Evolutionary conservation across 2,113 vertebrate species (phyloP).

Genomic region (Choloepus hoffmanni): DNA sequence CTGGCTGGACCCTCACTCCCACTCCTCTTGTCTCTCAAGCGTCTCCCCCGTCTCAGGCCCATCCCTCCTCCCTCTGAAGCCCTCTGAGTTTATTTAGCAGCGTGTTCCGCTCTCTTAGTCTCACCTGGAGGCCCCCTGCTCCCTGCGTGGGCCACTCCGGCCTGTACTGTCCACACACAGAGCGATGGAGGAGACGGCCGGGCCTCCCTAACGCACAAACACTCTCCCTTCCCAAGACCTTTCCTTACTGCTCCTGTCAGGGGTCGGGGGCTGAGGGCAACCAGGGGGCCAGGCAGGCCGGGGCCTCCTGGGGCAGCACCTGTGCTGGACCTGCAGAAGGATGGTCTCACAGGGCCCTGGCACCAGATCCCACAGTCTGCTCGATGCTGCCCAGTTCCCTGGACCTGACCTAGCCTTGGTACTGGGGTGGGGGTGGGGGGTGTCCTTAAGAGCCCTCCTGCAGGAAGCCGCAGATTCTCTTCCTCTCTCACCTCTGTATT

Average conservation of each 20-base stretch:
- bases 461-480: background rate
- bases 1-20: background rate
- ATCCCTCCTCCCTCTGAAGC: background rate
- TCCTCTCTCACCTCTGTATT: background rate
- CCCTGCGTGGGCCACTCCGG: too few relatives aligned
- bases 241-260: background rate
- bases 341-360: background rate
- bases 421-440: background rate
- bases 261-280: background rate
- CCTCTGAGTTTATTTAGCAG: background rate
- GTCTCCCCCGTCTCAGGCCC: background rate
- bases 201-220: background rate
- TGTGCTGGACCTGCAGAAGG: background rate
- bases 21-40: background rate
- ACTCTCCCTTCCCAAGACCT: background rate
- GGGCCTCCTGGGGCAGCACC: background rate
- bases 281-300: fast-evolving
- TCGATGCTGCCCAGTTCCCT: too few relatives aligned
- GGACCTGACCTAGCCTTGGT: too few relatives aligned
- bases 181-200: background rate
- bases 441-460: background rate
- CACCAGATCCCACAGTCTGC: background rate
- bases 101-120: background rate
- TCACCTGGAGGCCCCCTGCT: background rate
- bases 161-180: fast-evolving